These are phyloP conservation scores for Scomber scombrus DNA, from an alignment of 2,113 vertebrate genomes.

Conservation along the genomic window DNA sequence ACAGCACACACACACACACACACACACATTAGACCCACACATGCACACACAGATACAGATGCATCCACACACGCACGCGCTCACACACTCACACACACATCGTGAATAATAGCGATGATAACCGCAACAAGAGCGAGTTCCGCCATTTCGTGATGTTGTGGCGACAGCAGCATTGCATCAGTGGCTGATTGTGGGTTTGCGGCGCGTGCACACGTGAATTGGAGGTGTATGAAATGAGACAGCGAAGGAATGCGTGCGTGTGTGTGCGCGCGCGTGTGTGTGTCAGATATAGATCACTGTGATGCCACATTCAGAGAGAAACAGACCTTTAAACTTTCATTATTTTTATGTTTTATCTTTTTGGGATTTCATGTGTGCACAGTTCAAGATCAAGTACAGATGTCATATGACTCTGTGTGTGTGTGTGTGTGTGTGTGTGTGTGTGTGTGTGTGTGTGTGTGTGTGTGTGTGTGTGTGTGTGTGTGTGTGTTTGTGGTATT, in stretches of 20 bases:
- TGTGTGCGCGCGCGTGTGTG: neutral
- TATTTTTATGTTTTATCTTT: neutral
- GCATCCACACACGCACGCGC: slow-evolving; percentile 5
- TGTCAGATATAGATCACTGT: neutral
- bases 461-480: neutral
- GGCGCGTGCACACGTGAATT: slow-evolving; percentile 26
- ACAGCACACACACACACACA: slow-evolving; percentile 23
- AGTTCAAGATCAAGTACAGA: neutral
- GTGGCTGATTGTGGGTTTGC: slow-evolving; percentile 34
- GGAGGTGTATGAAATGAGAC: slow-evolving; percentile 24
- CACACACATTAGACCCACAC: slow-evolving; percentile 22
- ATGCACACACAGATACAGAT: neutral
- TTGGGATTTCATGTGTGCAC: neutral
- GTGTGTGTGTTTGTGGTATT: neutral
- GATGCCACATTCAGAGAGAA: neutral
- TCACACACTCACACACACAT: slow-evolving; percentile 21
- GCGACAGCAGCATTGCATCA: slow-evolving; percentile 65
- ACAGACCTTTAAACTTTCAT: neutral
- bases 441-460: neutral
- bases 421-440: slow-evolving; percentile 18
- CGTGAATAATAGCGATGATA: slow-evolving; percentile 47
- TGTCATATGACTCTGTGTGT: slow-evolving; percentile 1
- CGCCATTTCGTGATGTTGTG: slow-evolving; percentile 83
- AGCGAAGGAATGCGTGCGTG: slow-evolving; percentile 67
- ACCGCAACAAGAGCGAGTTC: slow-evolving; percentile 74